Base-by-base conservation (phyloP, 2,113 vertebrate genomes). In the Piaya cayana region DNA sequence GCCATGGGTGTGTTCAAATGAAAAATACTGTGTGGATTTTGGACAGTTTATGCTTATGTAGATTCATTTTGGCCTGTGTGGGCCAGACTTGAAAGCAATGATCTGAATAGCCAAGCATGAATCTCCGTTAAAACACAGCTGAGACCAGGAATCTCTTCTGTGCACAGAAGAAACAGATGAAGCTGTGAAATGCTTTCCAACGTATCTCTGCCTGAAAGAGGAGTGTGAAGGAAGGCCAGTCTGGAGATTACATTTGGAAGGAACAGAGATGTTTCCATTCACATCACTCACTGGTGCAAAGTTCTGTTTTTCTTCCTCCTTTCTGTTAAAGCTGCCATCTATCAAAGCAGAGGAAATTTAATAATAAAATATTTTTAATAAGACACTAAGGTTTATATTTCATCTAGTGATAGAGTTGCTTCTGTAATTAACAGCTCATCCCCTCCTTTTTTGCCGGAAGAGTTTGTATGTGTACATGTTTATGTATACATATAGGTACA, bases 51-150 rank as follows among this genome's bases (percentile, higher is more conserved):
- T 96, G 91, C 92, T 95, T 96, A 77, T 83, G 67, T 36, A 89
- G 94, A 95, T 96, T 83, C 82, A 75, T 90, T 96, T 94, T 96
- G 95, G 96, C 88, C 81, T 96, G 85, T 96, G 95, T 95, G 90
- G 93, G 94, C 95, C 68, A 58, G 96, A 97, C 94, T 90, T 79
- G 83, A 96, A 97, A 86, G 89, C 85, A 86, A 53, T 93, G 94
- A 95, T 92, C 95, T 96, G 93, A 95, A 95, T 77, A 95, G 92
- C 64, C 92, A 65, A 90, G 96, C 93, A 96, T 32, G 86, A 95
- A 93, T 96, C 95, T 93, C 95, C 96, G 88, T 97, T 97, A 96
- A 96, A 97, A 97, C 96, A 97, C 96, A 97, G 97, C 96, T 97
- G 96, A 97, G 80, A 94, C 30, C 68, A 97, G 80, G 78, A 95